Base-by-base conservation (phyloP, 2,113 vertebrate species). In the Chloropsis hardwickii region DNA sequence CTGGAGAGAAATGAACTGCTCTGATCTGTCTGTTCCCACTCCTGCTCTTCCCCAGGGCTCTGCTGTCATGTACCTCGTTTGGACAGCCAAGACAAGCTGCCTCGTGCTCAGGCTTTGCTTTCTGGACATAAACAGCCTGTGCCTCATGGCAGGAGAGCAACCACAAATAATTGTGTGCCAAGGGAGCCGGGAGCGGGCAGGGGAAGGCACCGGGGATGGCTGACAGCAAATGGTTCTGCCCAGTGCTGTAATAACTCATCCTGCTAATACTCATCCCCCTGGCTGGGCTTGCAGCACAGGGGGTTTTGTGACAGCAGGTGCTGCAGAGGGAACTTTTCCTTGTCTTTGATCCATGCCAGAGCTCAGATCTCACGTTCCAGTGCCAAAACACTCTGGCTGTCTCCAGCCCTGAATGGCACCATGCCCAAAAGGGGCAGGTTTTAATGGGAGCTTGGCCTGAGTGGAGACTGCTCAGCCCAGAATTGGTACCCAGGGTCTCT, bases 351-450 rank as follows among this genome's bases (percentile, higher is more conserved):
- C 1, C 9, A 4, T 5, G 44, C 40, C 88, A 51, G 71, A 80
- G 44, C 7, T 71, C 67, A 81, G n/a, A 12, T 6, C 23, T 53
- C 56, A 11, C 69, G 18, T 11, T 31, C 23, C 65, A 42, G 18
- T 1, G 0, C 48, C 17, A 7, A 24, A 53, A 54, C 1, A 0
- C 40, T 14, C n/a, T 16, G 5, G 0, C 25, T 61, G 2, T 3
- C 37, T 28, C 40, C 47, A 27, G 11, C 39, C 53, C 57, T 37
- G 40, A 16, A 14, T 0, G 31, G 61, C 29, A 24, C 3, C 0
- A 1, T 2, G 14, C 18, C 50, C 54, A 47, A 45, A 3, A 39
- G 42, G 42, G 29, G 2, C 74, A 81, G 45, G n/a, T 20, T 50
- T 80, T 15, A 10, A 14, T 4, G 21, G 61, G 35, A 78, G 12